Percentiles rank a stretch among this genome's conserved stretches.
Conservation (phyloP, 2,888 invertebrate species). For the Pasiphila rectangulata region DNA sequence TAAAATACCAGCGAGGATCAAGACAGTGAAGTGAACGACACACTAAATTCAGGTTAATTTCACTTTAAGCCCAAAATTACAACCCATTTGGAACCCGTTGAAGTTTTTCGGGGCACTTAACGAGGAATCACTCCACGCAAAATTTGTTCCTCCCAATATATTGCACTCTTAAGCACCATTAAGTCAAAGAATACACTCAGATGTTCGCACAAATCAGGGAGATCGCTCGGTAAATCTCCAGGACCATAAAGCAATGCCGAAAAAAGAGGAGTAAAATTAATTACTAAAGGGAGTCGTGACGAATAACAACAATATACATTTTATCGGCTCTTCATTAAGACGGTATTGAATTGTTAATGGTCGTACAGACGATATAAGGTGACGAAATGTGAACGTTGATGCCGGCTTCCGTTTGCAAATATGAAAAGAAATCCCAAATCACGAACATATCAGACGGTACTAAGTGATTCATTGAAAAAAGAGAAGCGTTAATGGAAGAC, state of each 20-base stretch:
- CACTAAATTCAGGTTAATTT: slow-evolving; percentile 24
- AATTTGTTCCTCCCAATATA: slow-evolving; percentile 70
- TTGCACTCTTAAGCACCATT: slow-evolving; percentile 61
- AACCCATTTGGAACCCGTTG: slow-evolving; percentile 48
- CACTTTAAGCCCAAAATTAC: slow-evolving; percentile 20
- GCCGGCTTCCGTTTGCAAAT: slow-evolving; percentile 54
- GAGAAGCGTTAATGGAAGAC: slow-evolving; percentile 71
- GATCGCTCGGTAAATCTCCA: slow-evolving; percentile 66
- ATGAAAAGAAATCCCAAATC: slow-evolving; percentile 42
- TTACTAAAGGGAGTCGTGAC: slow-evolving; percentile 62
- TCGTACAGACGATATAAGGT: slow-evolving; percentile 62
- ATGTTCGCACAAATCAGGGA: slow-evolving; percentile 67
- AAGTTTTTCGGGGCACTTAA: slow-evolving; percentile 57
- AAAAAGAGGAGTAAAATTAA: slow-evolving; percentile 70
- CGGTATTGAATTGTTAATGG: slow-evolving; percentile 76
- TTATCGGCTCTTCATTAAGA: slow-evolving; percentile 77
- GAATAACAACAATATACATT: slow-evolving; percentile 74
- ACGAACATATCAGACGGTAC: slow-evolving; percentile 47
- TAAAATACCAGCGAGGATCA: slow-evolving; percentile 17
- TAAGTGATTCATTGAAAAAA: slow-evolving; percentile 64
- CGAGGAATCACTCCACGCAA: slow-evolving; percentile 60
- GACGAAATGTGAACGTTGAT: slow-evolving; percentile 67
- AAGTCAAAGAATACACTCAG: slow-evolving; percentile 66
- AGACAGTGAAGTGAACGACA: slow-evolving; percentile 18
- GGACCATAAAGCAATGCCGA: slow-evolving; percentile 62